Conservation (phyloP, 2,888 invertebrate species). For the Branchinecta sandiegonensis region DNA sequence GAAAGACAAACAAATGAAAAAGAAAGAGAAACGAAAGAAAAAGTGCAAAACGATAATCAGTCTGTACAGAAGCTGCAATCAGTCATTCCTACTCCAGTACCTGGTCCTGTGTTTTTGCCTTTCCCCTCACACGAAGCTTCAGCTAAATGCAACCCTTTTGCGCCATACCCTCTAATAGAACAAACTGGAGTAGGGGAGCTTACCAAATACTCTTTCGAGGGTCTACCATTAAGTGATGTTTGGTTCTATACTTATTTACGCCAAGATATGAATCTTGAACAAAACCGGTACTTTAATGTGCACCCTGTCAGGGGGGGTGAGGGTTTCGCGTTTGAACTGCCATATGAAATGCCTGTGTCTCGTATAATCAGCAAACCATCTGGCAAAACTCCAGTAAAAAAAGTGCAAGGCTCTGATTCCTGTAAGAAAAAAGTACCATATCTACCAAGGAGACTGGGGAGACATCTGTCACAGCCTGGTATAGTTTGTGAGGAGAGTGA, state of each 20-base stretch:
- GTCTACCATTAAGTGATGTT: not conserved
- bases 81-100: not conserved
- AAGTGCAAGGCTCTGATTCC: not conserved
- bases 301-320: not conserved
- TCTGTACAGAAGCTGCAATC: not conserved
- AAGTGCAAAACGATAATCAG: too few species aligned
- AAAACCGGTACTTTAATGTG: not conserved
- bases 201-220: not conserved
- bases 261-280: slow-evolving; percentile 13
- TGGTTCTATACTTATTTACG: not conserved
- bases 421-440: not conserved
- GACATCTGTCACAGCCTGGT: not conserved
- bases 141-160: not conserved
- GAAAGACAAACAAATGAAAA: not conserved
- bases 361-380: not conserved
- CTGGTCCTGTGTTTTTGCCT: slow-evolving; percentile 5
- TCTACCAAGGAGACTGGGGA: not conserved
- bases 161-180: not conserved
- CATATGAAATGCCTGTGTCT: slow-evolving; percentile 2
- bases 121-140: not conserved
- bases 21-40: not conserved
- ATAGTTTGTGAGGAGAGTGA: not conserved
- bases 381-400: not conserved
- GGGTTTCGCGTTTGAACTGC: not conserved
- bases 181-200: not conserved